Percentiles rank a stretch among this genome's conserved stretches.
phyloP scores from a whole-genome alignment of 2,113 vertebrate genomes.

The Geococcyx californianus region DNA sequence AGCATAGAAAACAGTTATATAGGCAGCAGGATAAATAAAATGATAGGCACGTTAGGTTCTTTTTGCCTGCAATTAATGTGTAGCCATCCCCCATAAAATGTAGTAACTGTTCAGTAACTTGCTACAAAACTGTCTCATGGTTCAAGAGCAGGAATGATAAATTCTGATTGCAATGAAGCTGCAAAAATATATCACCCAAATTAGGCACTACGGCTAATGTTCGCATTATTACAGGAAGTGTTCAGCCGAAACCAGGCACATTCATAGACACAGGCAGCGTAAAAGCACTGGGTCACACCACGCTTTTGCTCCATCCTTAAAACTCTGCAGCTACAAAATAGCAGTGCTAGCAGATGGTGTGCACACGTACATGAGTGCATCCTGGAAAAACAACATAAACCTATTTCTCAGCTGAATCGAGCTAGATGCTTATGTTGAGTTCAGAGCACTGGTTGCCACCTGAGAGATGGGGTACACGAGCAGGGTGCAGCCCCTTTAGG shows the following conservation, averaged over 20 bases:
- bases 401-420: neutral
- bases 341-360: neutral
- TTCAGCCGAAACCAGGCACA: neutral
- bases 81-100: neutral
- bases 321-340: fast-evolving
- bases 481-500: neutral
- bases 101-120: neutral
- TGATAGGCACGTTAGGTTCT: neutral
- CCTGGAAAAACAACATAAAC: neutral
- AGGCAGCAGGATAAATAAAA: neutral
- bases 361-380: fast-evolving
- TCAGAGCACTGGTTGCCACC: neutral
- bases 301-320: fast-evolving
- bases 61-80: neutral
- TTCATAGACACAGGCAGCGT: neutral
- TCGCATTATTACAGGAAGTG: neutral
- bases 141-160: neutral
- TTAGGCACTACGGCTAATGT: neutral
- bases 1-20: neutral
- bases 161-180: neutral
- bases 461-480: neutral
- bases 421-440: fast-evolving
- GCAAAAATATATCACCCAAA: neutral
- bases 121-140: neutral
- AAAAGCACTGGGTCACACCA: neutral